Evolutionary conservation across 2,113 vertebrate species (phyloP).

Genomic region (Laticauda colubrina): DNA sequence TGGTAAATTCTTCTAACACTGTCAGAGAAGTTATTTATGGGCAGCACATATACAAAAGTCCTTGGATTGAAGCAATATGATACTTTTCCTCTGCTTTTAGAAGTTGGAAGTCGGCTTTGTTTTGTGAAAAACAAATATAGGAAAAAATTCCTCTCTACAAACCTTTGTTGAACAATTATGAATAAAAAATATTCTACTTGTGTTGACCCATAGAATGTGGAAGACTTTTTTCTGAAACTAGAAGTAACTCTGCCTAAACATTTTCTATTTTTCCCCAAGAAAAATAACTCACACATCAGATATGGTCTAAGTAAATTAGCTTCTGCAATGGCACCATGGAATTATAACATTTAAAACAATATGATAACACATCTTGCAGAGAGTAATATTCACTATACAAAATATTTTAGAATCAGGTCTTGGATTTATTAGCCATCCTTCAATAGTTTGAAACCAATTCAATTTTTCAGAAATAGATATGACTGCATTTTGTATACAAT

Average conservation of each 20-base stretch:
- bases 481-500: constrained; percentile 65
- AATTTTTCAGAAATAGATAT: constrained; percentile 69
- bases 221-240: constrained; percentile 27
- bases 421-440: constrained; percentile 70
- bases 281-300: constrained; percentile 42
- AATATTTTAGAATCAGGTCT: constrained; percentile 59
- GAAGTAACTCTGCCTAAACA: constrained; percentile 38
- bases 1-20: background rate
- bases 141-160: background rate
- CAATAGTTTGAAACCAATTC: constrained; percentile 68
- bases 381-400: constrained; percentile 33
- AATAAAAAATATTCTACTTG: constrained; percentile 22
- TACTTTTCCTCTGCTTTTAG: background rate
- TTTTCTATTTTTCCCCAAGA: constrained; percentile 39
- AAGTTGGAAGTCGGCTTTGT: background rate
- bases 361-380: constrained; percentile 51
- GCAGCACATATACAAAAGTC: background rate
- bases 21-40: background rate
- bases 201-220: constrained; percentile 5
- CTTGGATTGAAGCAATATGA: background rate
- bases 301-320: constrained; percentile 48
- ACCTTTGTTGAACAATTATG: constrained; percentile 2
- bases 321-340: constrained; percentile 40
- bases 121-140: background rate
- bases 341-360: constrained; percentile 57